Evolutionary conservation across 2,888 invertebrate genomes (phyloP).

Genomic region (Polydesmus complanatus): DNA sequence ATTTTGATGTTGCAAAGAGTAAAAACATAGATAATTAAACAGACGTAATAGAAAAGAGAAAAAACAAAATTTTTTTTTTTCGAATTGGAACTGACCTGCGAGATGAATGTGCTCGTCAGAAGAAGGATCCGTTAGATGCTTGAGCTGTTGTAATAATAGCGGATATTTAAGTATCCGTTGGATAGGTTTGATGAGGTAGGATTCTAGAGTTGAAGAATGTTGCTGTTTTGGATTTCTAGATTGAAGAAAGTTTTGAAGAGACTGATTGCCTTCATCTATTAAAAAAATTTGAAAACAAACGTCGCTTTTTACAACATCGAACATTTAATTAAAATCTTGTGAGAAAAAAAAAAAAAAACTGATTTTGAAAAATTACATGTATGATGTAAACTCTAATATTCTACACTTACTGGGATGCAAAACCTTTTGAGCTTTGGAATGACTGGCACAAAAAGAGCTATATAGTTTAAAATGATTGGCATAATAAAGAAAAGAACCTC

Average conservation of each 20-base stretch:
- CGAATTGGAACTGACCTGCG: conserved; percentile 30
- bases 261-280: conserved; percentile 87
- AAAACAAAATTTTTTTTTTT: not conserved
- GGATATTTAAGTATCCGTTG: conserved; percentile 97
- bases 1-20: no score
- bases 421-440: conserved; percentile 96
- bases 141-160: conserved; percentile 79
- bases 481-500: conserved; percentile 91
- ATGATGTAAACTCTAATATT: not conserved
- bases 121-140: conserved; percentile 79
- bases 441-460: conserved; percentile 97
- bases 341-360: no score
- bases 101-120: conserved; percentile 90
- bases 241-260: conserved; percentile 84
- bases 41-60: conserved; percentile 1
- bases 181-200: conserved; percentile 95
- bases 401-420: conserved; percentile 81
- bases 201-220: conserved; percentile 91
- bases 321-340: not conserved
- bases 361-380: not conserved
- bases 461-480: conserved; percentile 98
- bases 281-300: conserved; percentile 22
- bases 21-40: not conserved
- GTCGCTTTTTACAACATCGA: not conserved
- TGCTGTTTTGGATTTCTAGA: conserved; percentile 92